Evolutionary conservation across 1,140 invertebrate genomes (phyloP).

Genomic region (Mamestra configurata): DNA sequence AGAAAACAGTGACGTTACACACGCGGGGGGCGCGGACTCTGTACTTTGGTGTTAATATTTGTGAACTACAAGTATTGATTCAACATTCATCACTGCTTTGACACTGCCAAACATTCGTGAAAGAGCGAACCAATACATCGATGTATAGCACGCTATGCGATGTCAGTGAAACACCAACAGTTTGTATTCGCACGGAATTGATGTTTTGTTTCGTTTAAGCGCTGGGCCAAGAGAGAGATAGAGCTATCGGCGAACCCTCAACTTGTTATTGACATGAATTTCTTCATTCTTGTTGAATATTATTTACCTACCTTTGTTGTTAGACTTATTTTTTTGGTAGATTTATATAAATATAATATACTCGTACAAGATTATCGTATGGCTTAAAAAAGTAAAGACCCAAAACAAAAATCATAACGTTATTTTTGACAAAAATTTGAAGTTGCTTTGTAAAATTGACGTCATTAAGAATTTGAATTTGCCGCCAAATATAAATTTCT

Average conservation of each 20-base stretch:
- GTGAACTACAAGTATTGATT: slow-evolving; percentile 33
- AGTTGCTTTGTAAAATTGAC: no score
- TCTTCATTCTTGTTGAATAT: slow-evolving; percentile 20
- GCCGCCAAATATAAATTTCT: no score
- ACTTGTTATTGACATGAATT: slow-evolving; percentile 36
- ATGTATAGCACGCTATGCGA: slow-evolving; percentile 51
- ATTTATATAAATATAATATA: background rate
- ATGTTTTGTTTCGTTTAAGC: slow-evolving; percentile 23
- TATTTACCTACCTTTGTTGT: background rate
- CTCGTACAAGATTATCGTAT: background rate
- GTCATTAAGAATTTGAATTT: no score
- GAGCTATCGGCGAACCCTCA: slow-evolving; percentile 5
- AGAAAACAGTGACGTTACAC: slow-evolving; percentile 81
- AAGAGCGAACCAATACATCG: slow-evolving; percentile 26
- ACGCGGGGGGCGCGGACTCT: slow-evolving; percentile 57
- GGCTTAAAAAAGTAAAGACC: no score
- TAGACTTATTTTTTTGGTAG: background rate
- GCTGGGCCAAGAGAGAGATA: slow-evolving; percentile 17
- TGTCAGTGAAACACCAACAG: background rate
- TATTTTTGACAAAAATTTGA: no score
- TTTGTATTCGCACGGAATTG: background rate
- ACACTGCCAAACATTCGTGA: background rate
- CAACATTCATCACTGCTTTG: slow-evolving; percentile 52
- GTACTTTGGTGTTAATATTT: slow-evolving; percentile 28
- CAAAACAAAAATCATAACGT: no score